These are phyloP conservation scores for Hylaeus volcanicus DNA, from an alignment of 1,140 invertebrate genomes.

Conservation along the genomic window DNA sequence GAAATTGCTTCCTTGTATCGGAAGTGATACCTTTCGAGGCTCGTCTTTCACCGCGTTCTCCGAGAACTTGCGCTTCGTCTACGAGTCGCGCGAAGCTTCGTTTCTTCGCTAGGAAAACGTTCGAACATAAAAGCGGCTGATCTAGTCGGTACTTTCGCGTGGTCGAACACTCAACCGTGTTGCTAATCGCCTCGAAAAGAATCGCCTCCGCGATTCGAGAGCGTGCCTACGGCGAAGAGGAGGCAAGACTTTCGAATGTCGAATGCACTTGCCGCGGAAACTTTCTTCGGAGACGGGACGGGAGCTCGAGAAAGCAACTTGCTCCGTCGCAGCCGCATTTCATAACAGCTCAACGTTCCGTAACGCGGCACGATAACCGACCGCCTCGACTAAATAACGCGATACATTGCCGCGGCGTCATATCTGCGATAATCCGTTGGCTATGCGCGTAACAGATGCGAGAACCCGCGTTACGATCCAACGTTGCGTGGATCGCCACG, in stretches of 20 bases:
- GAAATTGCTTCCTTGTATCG: constrained; percentile 15
- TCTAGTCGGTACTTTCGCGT: constrained; percentile 9
- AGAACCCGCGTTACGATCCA: not conserved
- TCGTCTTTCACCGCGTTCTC: no score
- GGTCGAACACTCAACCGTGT: not conserved
- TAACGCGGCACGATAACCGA: constrained; percentile 68
- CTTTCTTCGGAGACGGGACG: constrained; percentile 75
- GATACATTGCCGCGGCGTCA: constrained; percentile 7
- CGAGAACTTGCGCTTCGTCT: no score
- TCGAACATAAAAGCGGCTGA: no score
- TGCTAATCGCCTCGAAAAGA: constrained; percentile 54
- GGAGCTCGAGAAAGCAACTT: constrained; percentile 73
- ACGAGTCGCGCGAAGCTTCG: no score
- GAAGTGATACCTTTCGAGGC: constrained; percentile 3
- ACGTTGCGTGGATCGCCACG: not conserved
- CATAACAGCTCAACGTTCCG: constrained; percentile 78
- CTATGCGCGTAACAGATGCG: constrained; percentile 15
- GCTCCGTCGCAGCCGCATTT: constrained; percentile 75
- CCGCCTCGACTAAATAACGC: constrained; percentile 37
- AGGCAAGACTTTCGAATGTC: constrained; percentile 75
- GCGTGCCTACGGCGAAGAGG: constrained; percentile 18
- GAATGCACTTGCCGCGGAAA: constrained; percentile 74
- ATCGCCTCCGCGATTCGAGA: constrained; percentile 44
- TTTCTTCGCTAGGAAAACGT: no score
- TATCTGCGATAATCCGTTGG: constrained; percentile 29